Evolutionary conservation across 2,797 vertebrate species (phyloP).

Genomic region (Masticophis lateralis): DNA sequence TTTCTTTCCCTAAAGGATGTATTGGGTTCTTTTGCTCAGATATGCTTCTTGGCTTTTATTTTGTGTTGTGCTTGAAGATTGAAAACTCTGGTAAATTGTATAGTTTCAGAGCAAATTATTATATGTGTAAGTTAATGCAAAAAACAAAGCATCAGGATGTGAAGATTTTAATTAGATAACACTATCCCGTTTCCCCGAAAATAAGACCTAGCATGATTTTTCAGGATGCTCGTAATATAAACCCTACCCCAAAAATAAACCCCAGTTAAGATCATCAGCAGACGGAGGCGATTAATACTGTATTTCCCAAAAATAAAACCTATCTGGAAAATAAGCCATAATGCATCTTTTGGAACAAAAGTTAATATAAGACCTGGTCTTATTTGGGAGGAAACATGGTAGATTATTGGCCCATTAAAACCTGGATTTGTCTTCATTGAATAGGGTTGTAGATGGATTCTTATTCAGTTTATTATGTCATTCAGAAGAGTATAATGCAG

Average conservation of each 20-base stretch:
- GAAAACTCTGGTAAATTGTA: background rate
- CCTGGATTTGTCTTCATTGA: background rate
- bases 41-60: background rate
- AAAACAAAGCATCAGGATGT: background rate
- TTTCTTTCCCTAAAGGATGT: background rate
- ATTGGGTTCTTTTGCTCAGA: background rate
- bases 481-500: background rate
- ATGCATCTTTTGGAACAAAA: too few species aligned
- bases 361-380: too few species aligned
- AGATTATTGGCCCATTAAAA: background rate
- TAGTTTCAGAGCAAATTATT: background rate
- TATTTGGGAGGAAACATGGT: too few species aligned
- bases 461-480: background rate
- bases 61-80: background rate
- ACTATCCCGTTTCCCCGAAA: too few species aligned
- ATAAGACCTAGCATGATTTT: too few species aligned
- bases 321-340: too few species aligned
- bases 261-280: too few species aligned
- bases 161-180: background rate
- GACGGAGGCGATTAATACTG: too few species aligned
- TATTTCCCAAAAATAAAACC: too few species aligned
- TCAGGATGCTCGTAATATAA: too few species aligned
- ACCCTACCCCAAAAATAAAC: too few species aligned
- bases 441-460: background rate
- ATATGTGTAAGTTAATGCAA: background rate